These are phyloP conservation scores for Brotogeris chrysoptera DNA, from an alignment of 2,797 vertebrate genomes.

Conservation along the genomic window DNA sequence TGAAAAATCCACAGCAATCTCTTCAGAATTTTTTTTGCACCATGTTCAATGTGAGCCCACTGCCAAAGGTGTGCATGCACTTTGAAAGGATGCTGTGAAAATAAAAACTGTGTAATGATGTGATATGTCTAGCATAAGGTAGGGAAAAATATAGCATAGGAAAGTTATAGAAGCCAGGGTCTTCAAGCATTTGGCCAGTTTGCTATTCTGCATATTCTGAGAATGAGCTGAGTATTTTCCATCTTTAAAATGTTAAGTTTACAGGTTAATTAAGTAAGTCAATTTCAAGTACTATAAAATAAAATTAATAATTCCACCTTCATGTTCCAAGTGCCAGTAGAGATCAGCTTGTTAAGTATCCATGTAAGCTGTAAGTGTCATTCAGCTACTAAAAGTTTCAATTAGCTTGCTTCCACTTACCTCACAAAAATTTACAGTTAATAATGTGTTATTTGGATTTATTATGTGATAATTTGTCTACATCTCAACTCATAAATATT, in stretches of 20 bases:
- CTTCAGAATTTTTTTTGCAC: background rate
- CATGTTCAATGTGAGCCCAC: background rate
- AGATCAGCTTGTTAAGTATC: background rate
- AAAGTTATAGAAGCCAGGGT: constrained; percentile 21
- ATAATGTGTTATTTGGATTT: background rate
- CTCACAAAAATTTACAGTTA: background rate
- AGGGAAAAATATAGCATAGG: constrained; percentile 12
- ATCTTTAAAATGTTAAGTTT: constrained; percentile 19
- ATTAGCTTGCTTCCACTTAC: background rate
- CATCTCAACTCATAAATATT: background rate
- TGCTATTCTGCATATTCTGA: background rate
- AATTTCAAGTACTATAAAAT: constrained; percentile 5
- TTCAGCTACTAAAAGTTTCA: constrained; percentile 24
- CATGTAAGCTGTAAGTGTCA: background rate
- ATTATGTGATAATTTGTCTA: background rate
- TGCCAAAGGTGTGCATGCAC: background rate
- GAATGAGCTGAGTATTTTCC: constrained; percentile 40
- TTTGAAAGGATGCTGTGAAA: background rate
- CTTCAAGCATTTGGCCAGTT: background rate
- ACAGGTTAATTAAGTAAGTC: constrained; percentile 7
- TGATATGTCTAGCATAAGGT: background rate
- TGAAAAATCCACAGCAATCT: background rate
- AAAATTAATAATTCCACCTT: constrained; percentile 36
- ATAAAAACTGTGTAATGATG: background rate
- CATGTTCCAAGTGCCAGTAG: background rate